Percentiles rank a stretch among this genome's conserved stretches.
These are phyloP conservation scores for Pagetopsis macropterus DNA, from an alignment of 2,797 vertebrate species.

Conservation along the genomic window DNA sequence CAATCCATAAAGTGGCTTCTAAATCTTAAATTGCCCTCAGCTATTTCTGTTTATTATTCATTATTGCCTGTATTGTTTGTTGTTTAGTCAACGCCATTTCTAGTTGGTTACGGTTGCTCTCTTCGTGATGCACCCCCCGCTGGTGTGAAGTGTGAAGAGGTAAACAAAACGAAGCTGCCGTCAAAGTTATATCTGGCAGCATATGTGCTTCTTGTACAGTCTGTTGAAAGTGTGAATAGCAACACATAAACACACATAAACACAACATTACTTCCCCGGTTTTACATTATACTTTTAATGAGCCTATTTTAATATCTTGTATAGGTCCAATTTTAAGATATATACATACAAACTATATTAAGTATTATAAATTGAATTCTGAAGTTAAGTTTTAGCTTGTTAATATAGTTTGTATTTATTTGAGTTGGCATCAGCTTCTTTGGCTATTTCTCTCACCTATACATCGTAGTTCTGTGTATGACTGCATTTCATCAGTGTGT, in stretches of 20 bases:
- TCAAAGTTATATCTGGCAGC: constrained; percentile 29
- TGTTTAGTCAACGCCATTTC: constrained; percentile 1
- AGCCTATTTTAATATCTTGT: background rate
- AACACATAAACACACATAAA: constrained; percentile 7
- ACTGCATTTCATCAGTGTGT: constrained; percentile 3
- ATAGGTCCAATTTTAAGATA: too few species aligned
- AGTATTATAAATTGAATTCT: background rate
- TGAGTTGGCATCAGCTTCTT: constrained; percentile 12
- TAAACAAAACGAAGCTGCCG: constrained; percentile 54
- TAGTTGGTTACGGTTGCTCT: constrained; percentile 31
- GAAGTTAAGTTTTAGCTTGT: background rate
- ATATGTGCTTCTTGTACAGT: constrained; percentile 18
- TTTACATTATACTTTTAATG: background rate
- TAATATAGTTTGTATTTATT: constrained; percentile 23
- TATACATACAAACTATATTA: background rate
- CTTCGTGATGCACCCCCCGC: constrained; percentile 22
- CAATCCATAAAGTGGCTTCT: constrained; percentile 1
- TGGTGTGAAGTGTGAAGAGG: constrained; percentile 45
- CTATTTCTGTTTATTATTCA: constrained; percentile 24
- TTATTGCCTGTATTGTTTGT: constrained; percentile 26
- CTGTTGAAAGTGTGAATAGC: constrained; percentile 23
- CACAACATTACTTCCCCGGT: background rate
- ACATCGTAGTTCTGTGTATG: background rate
- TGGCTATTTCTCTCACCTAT: background rate
- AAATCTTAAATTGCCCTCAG: constrained; percentile 4